phyloP scores from a whole-genome alignment of 2,888 invertebrate genomes.

The Tinea trinotella region DNA sequence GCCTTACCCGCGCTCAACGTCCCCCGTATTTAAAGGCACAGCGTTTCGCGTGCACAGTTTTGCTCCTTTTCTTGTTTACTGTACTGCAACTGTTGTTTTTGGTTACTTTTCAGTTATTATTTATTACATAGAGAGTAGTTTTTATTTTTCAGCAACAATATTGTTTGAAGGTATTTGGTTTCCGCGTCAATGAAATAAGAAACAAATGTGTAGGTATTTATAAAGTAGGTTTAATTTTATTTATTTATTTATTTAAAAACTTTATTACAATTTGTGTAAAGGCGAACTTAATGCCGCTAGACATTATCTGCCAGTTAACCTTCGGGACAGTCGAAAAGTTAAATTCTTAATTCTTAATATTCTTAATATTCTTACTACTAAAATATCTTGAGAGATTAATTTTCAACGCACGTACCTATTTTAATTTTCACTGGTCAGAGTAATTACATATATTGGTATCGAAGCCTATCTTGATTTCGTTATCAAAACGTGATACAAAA shows the following conservation, averaged over 20 bases:
- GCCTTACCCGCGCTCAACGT: slow-evolving; percentile 67
- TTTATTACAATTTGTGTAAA: no score
- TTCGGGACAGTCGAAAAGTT: no score
- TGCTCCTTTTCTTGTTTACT: slow-evolving; percentile 68
- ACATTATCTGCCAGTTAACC: no score
- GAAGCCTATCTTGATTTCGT: neutral
- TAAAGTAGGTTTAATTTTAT: no score
- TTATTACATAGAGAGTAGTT: slow-evolving; percentile 30
- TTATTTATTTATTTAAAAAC: no score
- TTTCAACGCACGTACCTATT: neutral
- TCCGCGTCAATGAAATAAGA: neutral
- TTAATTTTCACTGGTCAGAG: neutral
- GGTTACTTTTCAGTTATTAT: slow-evolving; percentile 66
- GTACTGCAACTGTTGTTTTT: slow-evolving; percentile 64
- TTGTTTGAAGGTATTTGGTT: neutral
- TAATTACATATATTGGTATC: neutral
- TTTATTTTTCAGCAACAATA: neutral
- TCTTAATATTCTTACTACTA: neutral
- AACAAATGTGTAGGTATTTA: no score
- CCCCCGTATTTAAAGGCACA: slow-evolving; percentile 71
- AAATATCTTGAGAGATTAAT: neutral
- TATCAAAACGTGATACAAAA: neutral
- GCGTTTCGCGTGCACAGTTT: slow-evolving; percentile 66
- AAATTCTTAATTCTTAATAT: no score
- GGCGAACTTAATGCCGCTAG: no score